Conservation (phyloP, 2,113 vertebrate species). For the Panthera uncia region DNA sequence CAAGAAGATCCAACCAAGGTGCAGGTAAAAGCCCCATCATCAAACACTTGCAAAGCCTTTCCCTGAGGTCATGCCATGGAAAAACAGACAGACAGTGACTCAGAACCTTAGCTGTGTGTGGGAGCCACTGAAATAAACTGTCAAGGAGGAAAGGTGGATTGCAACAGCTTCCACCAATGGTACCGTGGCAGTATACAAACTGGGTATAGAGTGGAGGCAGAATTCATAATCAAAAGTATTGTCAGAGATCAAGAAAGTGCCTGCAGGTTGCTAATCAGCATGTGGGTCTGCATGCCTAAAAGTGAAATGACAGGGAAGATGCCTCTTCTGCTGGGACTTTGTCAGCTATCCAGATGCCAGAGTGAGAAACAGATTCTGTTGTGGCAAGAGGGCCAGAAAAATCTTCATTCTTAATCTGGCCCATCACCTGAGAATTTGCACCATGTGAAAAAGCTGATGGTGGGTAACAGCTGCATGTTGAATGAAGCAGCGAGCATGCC, state of each 20-base stretch:
- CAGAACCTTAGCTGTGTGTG: conserved; percentile 67
- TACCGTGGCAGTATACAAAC: neutral
- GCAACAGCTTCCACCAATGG: conserved; percentile 57
- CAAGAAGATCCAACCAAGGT: conserved; percentile 13
- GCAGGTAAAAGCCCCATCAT: conserved; percentile 1
- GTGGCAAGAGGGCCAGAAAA: neutral
- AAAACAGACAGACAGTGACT: conserved; percentile 72
- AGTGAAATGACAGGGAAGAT: neutral
- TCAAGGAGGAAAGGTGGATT: conserved; percentile 66
- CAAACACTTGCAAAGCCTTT: conserved; percentile 50
- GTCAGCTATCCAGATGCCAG: neutral
- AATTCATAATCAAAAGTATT: neutral
- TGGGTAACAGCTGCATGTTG: neutral
- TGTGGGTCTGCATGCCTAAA: neutral
- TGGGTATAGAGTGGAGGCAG: conserved; percentile 27
- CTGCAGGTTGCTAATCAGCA: conserved; percentile 39
- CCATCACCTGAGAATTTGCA: conserved; percentile 33
- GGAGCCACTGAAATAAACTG: conserved; percentile 77
- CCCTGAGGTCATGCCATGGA: conserved; percentile 64
- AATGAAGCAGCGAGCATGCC: neutral
- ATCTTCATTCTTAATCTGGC: conserved; percentile 12
- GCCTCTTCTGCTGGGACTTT: neutral
- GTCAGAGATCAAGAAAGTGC: conserved; percentile 40
- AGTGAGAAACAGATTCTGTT: conserved; percentile 35
- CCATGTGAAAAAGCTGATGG: neutral